Evolutionary conservation across 2,888 invertebrate species (phyloP).

Genomic region (Philaethria dido): DNA sequence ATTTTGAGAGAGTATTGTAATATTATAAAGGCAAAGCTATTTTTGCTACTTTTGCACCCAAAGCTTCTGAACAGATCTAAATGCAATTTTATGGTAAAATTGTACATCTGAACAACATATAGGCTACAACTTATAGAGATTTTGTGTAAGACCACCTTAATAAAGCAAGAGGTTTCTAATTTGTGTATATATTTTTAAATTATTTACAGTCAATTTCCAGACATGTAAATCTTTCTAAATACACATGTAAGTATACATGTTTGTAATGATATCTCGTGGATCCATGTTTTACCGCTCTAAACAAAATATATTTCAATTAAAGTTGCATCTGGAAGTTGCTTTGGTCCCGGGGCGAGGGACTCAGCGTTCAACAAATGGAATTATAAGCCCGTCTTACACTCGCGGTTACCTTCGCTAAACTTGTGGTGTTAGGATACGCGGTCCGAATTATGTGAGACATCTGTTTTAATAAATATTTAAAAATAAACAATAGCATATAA

Average conservation of each 20-base stretch:
- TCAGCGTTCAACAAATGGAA: conserved; percentile 60
- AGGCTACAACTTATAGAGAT: no score
- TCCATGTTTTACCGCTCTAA: conserved; percentile 45
- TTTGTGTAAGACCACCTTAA: no score
- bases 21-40: no score
- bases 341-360: conserved; percentile 46
- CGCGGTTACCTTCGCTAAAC: conserved; percentile 53
- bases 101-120: no score
- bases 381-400: conserved; percentile 61
- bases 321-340: conserved; percentile 52
- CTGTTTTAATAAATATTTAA: conserved; percentile 2
- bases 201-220: background rate
- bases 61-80: no score
- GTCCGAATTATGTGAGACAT: conserved; percentile 10
- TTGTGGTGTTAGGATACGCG: conserved; percentile 47
- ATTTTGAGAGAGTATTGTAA: no score
- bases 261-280: conserved; percentile 30
- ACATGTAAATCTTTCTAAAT: conserved; percentile 21
- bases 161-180: no score
- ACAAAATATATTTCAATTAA: conserved; percentile 60
- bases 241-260: conserved; percentile 28
- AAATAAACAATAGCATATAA: no score
- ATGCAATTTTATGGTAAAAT: no score
- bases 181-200: no score
- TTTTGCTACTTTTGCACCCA: no score